These are phyloP conservation scores for Ornithorhynchus anatinus DNA, from an alignment of 2,113 vertebrate genomes.

Conservation along the genomic window DNA sequence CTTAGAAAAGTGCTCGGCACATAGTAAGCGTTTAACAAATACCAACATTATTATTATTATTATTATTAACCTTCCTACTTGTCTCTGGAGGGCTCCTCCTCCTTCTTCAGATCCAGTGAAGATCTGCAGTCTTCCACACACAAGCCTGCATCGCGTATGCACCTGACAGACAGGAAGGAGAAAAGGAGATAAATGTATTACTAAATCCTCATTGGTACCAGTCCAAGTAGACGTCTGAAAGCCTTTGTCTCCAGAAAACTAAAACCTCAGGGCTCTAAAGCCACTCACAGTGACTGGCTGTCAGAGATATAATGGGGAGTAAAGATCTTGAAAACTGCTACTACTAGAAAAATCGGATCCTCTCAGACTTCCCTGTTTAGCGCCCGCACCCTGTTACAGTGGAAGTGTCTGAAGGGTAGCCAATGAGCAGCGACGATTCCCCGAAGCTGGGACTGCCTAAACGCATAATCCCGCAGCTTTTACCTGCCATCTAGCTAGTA, in stretches of 20 bases:
- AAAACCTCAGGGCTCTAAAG: not conserved
- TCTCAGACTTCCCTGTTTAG: conserved; percentile 41
- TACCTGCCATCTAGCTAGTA: conserved; percentile 1
- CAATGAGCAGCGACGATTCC: too few species aligned
- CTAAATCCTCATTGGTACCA: conserved; percentile 18
- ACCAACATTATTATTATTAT: too few species aligned
- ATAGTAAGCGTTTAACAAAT: too few species aligned
- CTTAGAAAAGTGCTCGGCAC: too few species aligned
- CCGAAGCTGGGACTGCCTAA: not conserved
- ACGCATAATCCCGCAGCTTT: conserved; percentile 24
- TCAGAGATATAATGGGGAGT: conserved; percentile 18
- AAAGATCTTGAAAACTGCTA: conserved; percentile 13
- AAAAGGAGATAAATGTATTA: conserved; percentile 33
- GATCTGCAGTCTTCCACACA: conserved; percentile 71
- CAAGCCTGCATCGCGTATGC: conserved; percentile 56
- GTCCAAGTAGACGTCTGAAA: conserved; percentile 18
- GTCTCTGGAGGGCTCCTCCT: conserved; percentile 56
- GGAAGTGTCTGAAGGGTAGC: not conserved
- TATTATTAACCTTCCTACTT: conserved; percentile 49
- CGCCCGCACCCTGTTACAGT: not conserved
- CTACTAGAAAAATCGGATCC: conserved; percentile 28
- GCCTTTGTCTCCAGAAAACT: conserved; percentile 39
- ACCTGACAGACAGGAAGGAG: conserved; percentile 40
- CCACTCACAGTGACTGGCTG: conserved; percentile 15
- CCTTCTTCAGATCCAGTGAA: conserved; percentile 51